phyloP scores from a whole-genome alignment of 2,797 vertebrate species.

The Malurus splendens region DNA sequence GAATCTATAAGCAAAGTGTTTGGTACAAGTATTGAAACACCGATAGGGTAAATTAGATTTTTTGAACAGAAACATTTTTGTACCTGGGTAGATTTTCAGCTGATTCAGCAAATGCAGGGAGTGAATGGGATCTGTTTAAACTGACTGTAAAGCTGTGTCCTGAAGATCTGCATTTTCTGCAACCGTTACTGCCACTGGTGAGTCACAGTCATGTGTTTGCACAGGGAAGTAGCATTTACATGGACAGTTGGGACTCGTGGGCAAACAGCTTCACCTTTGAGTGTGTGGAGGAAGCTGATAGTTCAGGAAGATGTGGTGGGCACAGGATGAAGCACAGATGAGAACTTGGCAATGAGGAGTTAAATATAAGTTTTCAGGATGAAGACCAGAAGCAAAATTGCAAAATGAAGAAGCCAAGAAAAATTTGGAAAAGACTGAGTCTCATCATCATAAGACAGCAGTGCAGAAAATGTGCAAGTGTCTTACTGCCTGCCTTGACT shows the following conservation, averaged over 20 bases:
- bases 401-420: neutral
- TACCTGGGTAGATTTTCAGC: neutral
- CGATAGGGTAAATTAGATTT: neutral
- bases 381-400: neutral
- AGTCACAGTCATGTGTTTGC: neutral
- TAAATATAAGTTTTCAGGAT: neutral
- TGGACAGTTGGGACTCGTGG: neutral
- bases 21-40: neutral
- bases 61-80: neutral
- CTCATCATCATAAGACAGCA: neutral
- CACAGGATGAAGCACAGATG: neutral
- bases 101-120: neutral
- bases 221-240: neutral
- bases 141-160: neutral
- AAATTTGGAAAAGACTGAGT: neutral
- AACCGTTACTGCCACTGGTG: neutral
- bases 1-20: accelerated
- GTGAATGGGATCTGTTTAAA: neutral
- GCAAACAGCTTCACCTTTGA: neutral
- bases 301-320: neutral
- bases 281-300: neutral
- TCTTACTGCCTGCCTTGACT: neutral
- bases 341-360: neutral
- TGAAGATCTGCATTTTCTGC: neutral
- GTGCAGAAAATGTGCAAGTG: neutral